phyloP scores from a whole-genome alignment of 1,140 invertebrate species.

The Camponotus pennsylvanicus region DNA sequence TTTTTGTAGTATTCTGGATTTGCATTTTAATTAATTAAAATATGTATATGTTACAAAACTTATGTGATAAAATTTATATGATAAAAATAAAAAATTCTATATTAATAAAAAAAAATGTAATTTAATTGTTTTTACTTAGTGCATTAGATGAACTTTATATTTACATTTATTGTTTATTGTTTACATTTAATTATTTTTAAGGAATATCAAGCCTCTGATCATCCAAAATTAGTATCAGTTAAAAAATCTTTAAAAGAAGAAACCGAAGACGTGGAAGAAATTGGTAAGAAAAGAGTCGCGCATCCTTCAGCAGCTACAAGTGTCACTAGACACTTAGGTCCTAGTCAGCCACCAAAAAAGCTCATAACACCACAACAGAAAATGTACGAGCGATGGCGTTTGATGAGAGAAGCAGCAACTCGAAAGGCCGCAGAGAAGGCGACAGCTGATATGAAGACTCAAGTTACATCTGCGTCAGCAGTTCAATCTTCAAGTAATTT shows the following conservation, averaged over 20 bases:
- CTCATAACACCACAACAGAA: slow-evolving; percentile 80
- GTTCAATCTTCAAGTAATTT: slow-evolving; percentile 5
- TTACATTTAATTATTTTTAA: slow-evolving; percentile 62
- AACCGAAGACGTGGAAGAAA: slow-evolving; percentile 78
- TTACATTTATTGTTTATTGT: background rate
- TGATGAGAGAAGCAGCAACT: slow-evolving; percentile 77
- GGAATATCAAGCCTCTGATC: slow-evolving; percentile 83
- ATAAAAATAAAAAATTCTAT: background rate
- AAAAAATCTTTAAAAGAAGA: slow-evolving; percentile 68
- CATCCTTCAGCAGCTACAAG: slow-evolving; percentile 80
- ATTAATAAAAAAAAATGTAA: background rate
- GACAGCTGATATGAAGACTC: slow-evolving; percentile 26
- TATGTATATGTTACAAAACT: background rate
- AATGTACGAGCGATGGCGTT: slow-evolving; percentile 84
- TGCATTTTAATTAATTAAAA: slow-evolving; percentile 9
- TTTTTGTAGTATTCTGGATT: background rate
- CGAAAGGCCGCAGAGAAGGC: slow-evolving; percentile 76
- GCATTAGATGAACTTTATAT: background rate
- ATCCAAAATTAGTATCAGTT: slow-evolving; percentile 73
- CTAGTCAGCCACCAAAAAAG: slow-evolving; percentile 78
- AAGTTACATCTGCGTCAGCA: slow-evolving; percentile 26
- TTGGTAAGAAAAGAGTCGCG: slow-evolving; percentile 81
- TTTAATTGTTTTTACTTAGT: slow-evolving; percentile 4
- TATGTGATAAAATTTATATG: background rate
- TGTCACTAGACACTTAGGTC: slow-evolving; percentile 71